These are phyloP conservation scores for Amphiprion ocellaris DNA, from an alignment of 2,113 vertebrate species.

Conservation along the genomic window DNA sequence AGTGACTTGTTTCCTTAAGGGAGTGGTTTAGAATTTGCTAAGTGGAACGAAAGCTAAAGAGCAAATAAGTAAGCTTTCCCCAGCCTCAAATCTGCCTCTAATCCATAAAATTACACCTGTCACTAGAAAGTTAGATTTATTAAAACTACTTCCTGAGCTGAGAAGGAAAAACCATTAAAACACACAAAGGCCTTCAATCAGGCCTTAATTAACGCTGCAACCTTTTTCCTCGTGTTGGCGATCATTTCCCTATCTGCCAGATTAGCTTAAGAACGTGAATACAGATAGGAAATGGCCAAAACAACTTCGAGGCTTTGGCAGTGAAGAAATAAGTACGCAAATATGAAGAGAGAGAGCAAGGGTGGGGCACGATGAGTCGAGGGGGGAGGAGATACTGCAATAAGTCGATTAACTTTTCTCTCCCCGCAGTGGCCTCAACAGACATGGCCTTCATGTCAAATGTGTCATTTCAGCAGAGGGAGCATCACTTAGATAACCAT, in stretches of 20 bases:
- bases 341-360: constrained; percentile 41
- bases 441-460: constrained; percentile 43
- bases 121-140: constrained; percentile 87
- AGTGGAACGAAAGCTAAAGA: constrained; percentile 67
- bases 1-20: constrained; percentile 57
- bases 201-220: constrained; percentile 85
- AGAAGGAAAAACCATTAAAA: constrained; percentile 80
- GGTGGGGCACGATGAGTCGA: not conserved
- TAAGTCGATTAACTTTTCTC: constrained; percentile 52
- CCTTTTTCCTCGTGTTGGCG: constrained; percentile 70
- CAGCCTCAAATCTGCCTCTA: constrained; percentile 75
- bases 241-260: constrained; percentile 78
- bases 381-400: constrained; percentile 1
- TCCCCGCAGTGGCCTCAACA: constrained; percentile 30
- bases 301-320: constrained; percentile 63
- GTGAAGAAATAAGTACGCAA: constrained; percentile 71
- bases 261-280: constrained; percentile 81
- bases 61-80: constrained; percentile 70
- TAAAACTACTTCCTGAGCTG: constrained; percentile 84
- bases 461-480: constrained; percentile 46
- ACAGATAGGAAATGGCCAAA: constrained; percentile 75
- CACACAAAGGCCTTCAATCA: constrained; percentile 78
- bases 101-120: constrained; percentile 91
- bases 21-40: constrained; percentile 51
- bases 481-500: constrained; percentile 38